These are phyloP conservation scores for Orchestes rusci DNA, from an alignment of 2,888 invertebrate species.

Conservation along the genomic window DNA sequence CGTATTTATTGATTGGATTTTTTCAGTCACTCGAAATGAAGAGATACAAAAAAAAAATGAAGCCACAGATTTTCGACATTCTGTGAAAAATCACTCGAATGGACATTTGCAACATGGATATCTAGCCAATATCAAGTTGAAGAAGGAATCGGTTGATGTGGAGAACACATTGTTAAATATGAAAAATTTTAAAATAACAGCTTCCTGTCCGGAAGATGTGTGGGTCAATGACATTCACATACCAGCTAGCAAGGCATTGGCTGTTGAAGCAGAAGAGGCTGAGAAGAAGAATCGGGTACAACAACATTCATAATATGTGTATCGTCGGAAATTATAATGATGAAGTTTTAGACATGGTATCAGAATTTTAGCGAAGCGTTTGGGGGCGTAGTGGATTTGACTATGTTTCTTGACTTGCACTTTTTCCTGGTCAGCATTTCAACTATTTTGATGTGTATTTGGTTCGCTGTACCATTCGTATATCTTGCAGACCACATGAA, in stretches of 20 bases:
- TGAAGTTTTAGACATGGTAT: constrained; percentile 59
- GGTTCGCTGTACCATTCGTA: constrained; percentile 93
- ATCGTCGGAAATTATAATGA: background rate
- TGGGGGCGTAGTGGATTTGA: constrained; percentile 49
- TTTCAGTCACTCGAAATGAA: constrained; percentile 12
- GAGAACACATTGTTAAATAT: constrained; percentile 78
- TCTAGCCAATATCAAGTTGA: constrained; percentile 62
- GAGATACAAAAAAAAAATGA: background rate
- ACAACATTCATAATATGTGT: no score
- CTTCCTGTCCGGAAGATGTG: constrained; percentile 87
- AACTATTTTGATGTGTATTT: constrained; percentile 81
- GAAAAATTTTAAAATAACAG: constrained; percentile 69
- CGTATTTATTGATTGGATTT: no score
- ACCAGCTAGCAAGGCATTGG: background rate
- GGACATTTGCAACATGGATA: constrained; percentile 53
- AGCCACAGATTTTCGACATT: background rate
- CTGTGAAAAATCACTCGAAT: constrained; percentile 19
- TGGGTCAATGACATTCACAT: constrained; percentile 66
- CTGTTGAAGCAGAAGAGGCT: constrained; percentile 60
- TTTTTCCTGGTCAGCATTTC: constrained; percentile 77
- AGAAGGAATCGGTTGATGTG: constrained; percentile 75
- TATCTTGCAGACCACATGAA: constrained; percentile 82
- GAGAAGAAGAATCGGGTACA: no score
- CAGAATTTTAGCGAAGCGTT: constrained; percentile 57
- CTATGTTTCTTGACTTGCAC: constrained; percentile 47